A percentile compares a stretch with the other conserved stretches of the same genome.
These are phyloP conservation scores for Cassiopea xamachana DNA, from an alignment of 30 jellyfish, hydroid and myxozoan genomes.

Conservation along the genomic window DNA sequence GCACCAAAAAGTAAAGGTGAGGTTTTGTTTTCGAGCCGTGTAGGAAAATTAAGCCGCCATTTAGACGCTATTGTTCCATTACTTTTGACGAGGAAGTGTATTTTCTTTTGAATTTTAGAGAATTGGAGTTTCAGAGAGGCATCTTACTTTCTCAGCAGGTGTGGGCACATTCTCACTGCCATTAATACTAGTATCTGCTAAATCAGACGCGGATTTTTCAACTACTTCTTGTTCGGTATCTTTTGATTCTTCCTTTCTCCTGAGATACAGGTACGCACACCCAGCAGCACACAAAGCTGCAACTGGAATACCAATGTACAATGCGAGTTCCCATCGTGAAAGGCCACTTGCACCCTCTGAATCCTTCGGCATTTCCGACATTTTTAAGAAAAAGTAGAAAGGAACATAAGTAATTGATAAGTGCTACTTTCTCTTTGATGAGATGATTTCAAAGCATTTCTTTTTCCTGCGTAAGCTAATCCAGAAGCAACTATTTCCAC, in stretches of 20 bases:
- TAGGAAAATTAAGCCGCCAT: too few species aligned
- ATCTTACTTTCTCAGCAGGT: conserved; percentile 19
- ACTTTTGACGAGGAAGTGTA: too few species aligned
- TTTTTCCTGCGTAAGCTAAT: neutral
- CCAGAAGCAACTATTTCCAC: neutral
- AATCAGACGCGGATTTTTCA: neutral
- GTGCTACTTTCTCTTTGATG: neutral
- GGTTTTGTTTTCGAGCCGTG: too few species aligned
- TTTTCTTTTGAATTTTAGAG: too few species aligned
- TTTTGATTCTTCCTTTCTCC: neutral
- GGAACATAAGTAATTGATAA: neutral
- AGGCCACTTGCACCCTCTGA: conserved; percentile 68
- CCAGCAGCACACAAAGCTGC: conserved; percentile 96
- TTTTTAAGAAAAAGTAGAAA: neutral
- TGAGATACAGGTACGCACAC: conserved; percentile 56
- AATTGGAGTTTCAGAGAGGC: too few species aligned
- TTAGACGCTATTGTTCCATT: too few species aligned
- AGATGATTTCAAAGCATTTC: neutral
- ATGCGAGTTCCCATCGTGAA: conserved; percentile 83
- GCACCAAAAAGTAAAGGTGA: too few species aligned
- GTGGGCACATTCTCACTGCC: conserved; percentile 1
- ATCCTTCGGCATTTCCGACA: conserved; percentile 61
- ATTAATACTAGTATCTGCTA: neutral
- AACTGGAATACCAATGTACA: conserved; percentile 93
- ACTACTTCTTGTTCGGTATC: conserved; percentile 20